Conservation (phyloP, 35 echinoderm and acorn worm species). For the Hemicentrotus pulcherrimus region DNA sequence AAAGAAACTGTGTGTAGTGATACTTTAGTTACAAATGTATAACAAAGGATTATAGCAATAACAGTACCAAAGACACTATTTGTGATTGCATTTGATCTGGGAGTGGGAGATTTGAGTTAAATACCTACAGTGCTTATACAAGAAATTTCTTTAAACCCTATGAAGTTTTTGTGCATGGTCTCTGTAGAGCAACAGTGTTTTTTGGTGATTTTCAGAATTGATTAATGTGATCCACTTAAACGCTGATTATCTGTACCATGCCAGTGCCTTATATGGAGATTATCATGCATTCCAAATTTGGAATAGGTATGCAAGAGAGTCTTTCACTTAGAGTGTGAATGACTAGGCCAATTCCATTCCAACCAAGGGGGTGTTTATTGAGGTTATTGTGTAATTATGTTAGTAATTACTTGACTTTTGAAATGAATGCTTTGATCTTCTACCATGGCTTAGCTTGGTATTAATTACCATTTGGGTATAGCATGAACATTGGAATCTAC, state of each 20-base stretch:
- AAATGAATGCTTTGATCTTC: background rate
- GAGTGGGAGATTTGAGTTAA: background rate
- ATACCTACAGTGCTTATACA: background rate
- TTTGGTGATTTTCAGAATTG: background rate
- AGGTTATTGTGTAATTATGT: background rate
- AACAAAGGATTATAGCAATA: background rate
- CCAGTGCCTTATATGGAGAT: background rate
- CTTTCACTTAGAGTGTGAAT: background rate
- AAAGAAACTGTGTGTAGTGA: background rate
- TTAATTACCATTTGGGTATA: background rate
- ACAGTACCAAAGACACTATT: background rate
- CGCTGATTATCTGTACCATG: background rate
- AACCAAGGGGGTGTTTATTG: background rate
- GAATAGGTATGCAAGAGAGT: background rate
- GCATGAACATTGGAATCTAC: background rate
- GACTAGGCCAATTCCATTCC: background rate
- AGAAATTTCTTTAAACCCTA: background rate
- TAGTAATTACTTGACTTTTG: background rate
- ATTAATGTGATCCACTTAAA: background rate
- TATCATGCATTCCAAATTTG: background rate
- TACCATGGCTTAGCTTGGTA: background rate
- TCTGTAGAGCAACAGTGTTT: background rate
- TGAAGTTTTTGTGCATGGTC: background rate
- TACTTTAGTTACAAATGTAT: background rate
- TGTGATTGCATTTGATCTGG: background rate